A percentile compares a stretch with the other conserved stretches of the same genome.
phyloP scores from a whole-genome alignment of 2,888 invertebrate genomes.

The Caenorhabditis virilis region DNA sequence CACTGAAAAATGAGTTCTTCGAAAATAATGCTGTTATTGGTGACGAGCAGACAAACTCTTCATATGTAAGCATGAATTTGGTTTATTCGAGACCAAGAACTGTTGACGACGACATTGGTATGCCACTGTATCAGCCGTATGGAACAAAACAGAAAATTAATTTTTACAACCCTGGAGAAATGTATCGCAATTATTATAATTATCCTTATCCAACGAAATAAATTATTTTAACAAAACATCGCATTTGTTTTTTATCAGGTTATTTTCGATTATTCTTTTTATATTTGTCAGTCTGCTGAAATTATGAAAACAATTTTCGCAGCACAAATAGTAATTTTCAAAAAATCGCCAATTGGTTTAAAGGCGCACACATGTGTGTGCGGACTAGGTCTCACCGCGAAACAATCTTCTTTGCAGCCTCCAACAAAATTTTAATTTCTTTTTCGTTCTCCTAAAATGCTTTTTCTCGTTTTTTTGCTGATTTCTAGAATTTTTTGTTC shows the following conservation, averaged over 20 bases:
- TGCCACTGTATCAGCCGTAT: constrained; percentile 40
- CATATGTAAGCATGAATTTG: constrained; percentile 21
- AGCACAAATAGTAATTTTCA: background rate
- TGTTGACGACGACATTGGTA: constrained; percentile 46
- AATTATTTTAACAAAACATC: too few species aligned
- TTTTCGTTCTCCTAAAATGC: constrained; percentile 12
- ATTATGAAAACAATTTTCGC: too few species aligned
- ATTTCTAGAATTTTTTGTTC: constrained; percentile 4
- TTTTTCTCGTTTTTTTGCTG: constrained; percentile 12
- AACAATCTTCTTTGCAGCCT: background rate
- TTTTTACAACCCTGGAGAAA: constrained; percentile 31
- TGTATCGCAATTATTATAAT: constrained; percentile 19
- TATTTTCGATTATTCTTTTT: too few species aligned
- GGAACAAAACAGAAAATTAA: constrained; percentile 25
- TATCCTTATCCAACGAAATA: too few species aligned
- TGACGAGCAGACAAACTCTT: constrained; percentile 17
- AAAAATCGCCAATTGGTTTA: constrained; percentile 5
- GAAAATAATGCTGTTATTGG: constrained; percentile 32
- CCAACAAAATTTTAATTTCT: constrained; percentile 2
- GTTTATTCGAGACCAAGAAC: constrained; percentile 29
- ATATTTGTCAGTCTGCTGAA: too few species aligned
- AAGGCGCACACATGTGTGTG: constrained; percentile 17
- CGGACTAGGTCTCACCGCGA: constrained; percentile 24
- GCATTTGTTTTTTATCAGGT: too few species aligned
- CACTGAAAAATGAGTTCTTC: constrained; percentile 30